Evolutionary conservation across 2,888 invertebrate genomes (phyloP).

Genomic region (Phymatocera aterrima): DNA sequence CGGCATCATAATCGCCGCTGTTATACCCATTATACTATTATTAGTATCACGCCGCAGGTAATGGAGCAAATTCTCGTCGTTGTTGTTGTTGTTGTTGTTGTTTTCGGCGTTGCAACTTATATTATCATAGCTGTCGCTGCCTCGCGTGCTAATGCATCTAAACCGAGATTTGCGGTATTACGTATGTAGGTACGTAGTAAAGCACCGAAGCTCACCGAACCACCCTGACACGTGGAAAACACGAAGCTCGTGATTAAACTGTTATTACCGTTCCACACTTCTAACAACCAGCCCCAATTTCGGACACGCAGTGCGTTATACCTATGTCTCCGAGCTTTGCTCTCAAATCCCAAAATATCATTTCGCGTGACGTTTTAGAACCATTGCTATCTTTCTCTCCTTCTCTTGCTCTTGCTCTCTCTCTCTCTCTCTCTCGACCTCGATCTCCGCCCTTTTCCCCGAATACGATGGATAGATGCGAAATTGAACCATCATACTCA

Average conservation of each 20-base stretch:
- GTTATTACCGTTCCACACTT: slow-evolving; percentile 16
- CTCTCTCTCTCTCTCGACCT: neutral
- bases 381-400: too few relatives aligned
- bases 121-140: neutral
- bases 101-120: neutral
- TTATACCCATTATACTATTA: too few relatives aligned
- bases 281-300: neutral
- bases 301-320: neutral
- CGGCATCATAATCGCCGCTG: neutral
- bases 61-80: neutral
- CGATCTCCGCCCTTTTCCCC: too few relatives aligned
- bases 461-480: too few relatives aligned
- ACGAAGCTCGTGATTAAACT: slow-evolving; percentile 14
- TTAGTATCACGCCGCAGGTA: neutral
- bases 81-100: neutral
- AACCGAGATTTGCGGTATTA: neutral
- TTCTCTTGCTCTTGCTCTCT: neutral
- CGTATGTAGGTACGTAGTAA: neutral
- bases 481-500: too few relatives aligned
- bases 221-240: neutral
- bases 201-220: neutral
- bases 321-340: neutral
- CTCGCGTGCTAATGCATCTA: neutral
- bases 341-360: slow-evolving; percentile 7
- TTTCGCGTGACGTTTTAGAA: slow-evolving; percentile 24